Percentiles rank a stretch among this genome's conserved stretches.
These are phyloP conservation scores for Apis dorsata DNA, from an alignment of 1,140 invertebrate genomes.

Conservation along the genomic window DNA sequence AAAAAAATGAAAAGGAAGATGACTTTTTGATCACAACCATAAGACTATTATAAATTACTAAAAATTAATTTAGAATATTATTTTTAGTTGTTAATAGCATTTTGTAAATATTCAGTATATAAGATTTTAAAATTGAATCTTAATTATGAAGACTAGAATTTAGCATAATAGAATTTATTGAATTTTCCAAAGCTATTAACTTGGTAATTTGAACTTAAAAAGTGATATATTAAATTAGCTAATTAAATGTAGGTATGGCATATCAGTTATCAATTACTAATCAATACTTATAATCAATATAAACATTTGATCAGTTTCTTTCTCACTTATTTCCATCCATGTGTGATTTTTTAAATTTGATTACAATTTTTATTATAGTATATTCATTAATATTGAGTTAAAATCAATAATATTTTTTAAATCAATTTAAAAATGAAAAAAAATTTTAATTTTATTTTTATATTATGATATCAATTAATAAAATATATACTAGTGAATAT, in stretches of 20 bases:
- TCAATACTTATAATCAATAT: conserved; percentile 35
- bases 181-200: conserved; percentile 55
- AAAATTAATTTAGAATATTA: conserved; percentile 61
- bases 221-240: conserved; percentile 46
- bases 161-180: conserved; percentile 48
- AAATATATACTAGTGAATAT: conserved; percentile 43
- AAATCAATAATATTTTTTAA: conserved; percentile 35
- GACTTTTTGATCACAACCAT: conserved; percentile 27
- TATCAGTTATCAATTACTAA: conserved; percentile 52
- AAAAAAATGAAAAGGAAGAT: conserved; percentile 11
- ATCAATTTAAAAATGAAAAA: conserved; percentile 30
- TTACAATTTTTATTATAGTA: conserved; percentile 19
- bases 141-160: conserved; percentile 50
- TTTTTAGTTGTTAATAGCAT: conserved; percentile 43
- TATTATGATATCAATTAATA: conserved; percentile 26
- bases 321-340: conserved; percentile 53
- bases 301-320: conserved; percentile 44
- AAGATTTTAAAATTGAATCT: conserved; percentile 57
- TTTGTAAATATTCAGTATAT: conserved; percentile 67
- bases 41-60: conserved; percentile 46
- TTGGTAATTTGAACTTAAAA: conserved; percentile 53
- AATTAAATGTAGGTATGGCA: conserved; percentile 52
- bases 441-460: conserved; percentile 35
- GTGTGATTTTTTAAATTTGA: conserved; percentile 45
- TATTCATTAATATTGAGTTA: conserved; percentile 22